phyloP scores from a whole-genome alignment of 2,888 invertebrate genomes.

The Apodemia duryi region DNA sequence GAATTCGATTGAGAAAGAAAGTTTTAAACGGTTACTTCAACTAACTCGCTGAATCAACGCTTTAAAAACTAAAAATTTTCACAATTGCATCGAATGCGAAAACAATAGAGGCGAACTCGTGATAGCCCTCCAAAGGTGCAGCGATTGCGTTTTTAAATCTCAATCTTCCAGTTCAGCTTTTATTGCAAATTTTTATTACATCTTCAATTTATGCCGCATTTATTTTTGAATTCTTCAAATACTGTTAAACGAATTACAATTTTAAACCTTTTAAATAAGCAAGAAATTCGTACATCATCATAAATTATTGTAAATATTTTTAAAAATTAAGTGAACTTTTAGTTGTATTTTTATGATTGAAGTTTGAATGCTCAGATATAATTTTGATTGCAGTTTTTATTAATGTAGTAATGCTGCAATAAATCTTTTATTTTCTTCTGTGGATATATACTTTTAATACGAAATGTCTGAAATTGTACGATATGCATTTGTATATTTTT shows the following conservation, averaged over 20 bases:
- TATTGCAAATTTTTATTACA: slow-evolving; percentile 43
- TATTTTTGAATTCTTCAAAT: slow-evolving; percentile 18
- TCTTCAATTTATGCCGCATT: slow-evolving; percentile 40
- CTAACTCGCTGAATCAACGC: slow-evolving; percentile 12
- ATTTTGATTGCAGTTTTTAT: slow-evolving; percentile 5
- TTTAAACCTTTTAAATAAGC: not conserved
- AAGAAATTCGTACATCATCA: not conserved
- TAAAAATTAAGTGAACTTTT: not conserved
- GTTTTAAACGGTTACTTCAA: slow-evolving; percentile 9
- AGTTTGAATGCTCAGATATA: not conserved
- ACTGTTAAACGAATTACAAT: not conserved
- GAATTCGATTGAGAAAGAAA: slow-evolving; percentile 3
- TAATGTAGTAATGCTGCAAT: not conserved
- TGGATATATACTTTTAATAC: not conserved
- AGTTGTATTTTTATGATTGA: not conserved
- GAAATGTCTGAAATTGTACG: too few species aligned
- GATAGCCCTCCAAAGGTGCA: slow-evolving; percentile 33
- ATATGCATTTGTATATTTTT: too few species aligned
- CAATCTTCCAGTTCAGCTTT: slow-evolving; percentile 40
- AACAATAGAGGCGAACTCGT: slow-evolving; percentile 16
- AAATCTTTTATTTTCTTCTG: not conserved
- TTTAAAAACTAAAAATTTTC: slow-evolving; percentile 19
- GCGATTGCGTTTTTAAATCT: slow-evolving; percentile 41
- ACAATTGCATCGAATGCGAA: slow-evolving; percentile 25
- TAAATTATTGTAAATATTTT: not conserved